A percentile compares a stretch with the other conserved stretches of the same genome.
These are phyloP conservation scores for Pyxicephalus adspersus DNA, from an alignment of 2,113 vertebrate species.

Conservation along the genomic window DNA sequence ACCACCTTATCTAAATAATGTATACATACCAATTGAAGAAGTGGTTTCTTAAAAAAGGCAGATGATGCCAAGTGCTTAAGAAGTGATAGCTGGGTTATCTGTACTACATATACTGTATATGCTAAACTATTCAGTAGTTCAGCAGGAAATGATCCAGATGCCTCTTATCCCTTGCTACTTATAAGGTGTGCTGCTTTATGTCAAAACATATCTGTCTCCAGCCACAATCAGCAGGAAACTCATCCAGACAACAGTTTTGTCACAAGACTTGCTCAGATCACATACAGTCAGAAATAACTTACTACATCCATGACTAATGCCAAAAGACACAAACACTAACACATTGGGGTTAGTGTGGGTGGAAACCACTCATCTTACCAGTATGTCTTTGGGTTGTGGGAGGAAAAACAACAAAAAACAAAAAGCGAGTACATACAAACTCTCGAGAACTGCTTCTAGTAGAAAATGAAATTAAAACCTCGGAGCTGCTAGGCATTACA, in stretches of 20 bases:
- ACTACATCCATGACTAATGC: too few relatives aligned
- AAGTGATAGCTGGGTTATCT: background rate
- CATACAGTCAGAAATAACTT: too few relatives aligned
- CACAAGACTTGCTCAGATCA: background rate
- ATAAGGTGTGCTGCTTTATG: slow-evolving; percentile 62
- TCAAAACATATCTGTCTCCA: slow-evolving; percentile 65
- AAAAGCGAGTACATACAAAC: too few relatives aligned
- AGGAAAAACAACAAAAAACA: too few relatives aligned
- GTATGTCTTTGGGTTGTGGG: too few relatives aligned
- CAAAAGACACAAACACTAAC: too few relatives aligned
- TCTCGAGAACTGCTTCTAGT: too few relatives aligned
- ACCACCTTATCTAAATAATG: background rate
- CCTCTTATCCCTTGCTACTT: slow-evolving; percentile 33
- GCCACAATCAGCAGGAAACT: slow-evolving; percentile 62
- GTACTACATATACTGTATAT: background rate
- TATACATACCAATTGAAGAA: background rate
- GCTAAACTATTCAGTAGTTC: background rate
- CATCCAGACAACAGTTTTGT: slow-evolving; percentile 51
- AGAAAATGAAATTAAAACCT: too few relatives aligned
- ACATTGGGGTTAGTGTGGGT: too few relatives aligned
- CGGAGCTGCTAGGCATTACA: too few relatives aligned
- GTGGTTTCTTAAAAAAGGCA: background rate
- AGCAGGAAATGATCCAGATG: slow-evolving; percentile 27
- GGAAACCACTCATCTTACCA: too few relatives aligned
- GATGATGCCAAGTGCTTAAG: background rate